Conservation (phyloP, 2,113 vertebrate genomes). For the Struthidea cinerea region DNA sequence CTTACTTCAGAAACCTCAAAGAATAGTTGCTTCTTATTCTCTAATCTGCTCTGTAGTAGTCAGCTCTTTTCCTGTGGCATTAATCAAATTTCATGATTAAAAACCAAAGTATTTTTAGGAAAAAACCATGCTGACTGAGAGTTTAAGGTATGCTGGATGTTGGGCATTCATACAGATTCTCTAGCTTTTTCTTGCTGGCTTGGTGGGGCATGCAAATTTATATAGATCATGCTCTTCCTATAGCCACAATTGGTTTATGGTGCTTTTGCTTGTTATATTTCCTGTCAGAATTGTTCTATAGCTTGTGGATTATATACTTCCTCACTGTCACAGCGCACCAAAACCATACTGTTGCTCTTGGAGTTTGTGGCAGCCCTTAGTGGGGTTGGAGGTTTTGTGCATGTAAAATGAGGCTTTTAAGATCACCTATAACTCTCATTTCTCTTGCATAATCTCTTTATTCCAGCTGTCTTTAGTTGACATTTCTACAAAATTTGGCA, state of each 20-base stretch:
- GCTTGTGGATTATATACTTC: background rate
- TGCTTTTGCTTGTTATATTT: background rate
- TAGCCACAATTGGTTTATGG: background rate
- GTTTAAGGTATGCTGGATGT: background rate
- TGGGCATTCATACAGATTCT: background rate
- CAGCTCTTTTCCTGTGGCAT: background rate
- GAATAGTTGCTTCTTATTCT: background rate
- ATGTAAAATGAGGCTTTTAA: background rate
- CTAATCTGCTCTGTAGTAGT: background rate
- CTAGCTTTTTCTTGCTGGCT: background rate
- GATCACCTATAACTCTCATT: background rate
- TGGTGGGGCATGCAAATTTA: background rate
- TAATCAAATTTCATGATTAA: background rate
- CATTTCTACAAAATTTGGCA: background rate
- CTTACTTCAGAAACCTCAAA: background rate
- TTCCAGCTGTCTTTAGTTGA: background rate
- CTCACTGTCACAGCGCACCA: background rate
- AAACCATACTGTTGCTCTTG: background rate
- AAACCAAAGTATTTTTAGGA: background rate
- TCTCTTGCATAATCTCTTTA: background rate
- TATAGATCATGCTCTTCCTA: background rate
- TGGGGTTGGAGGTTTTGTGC: background rate
- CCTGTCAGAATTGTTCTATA: background rate
- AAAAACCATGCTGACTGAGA: background rate
- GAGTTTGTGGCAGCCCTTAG: background rate